These are phyloP conservation scores for Adrianichthys oophorus DNA, from an alignment of 2,797 vertebrate genomes.

Conservation along the genomic window DNA sequence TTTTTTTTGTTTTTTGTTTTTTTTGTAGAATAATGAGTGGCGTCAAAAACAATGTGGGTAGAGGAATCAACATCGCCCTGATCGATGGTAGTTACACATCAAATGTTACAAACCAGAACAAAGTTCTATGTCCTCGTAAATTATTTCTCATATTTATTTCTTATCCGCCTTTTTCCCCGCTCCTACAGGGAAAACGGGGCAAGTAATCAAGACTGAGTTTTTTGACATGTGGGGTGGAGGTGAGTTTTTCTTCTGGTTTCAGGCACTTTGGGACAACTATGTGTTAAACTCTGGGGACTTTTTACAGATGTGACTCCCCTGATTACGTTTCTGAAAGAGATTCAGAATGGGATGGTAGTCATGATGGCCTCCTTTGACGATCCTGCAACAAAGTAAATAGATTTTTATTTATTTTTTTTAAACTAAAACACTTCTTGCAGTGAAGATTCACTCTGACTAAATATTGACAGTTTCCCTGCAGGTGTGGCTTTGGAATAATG, in stretches of 20 bases:
- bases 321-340: slow-evolving; percentile 87
- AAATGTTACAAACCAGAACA: not conserved
- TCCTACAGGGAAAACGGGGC: slow-evolving; percentile 84
- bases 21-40: slow-evolving; percentile 89
- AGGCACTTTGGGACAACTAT: not conserved
- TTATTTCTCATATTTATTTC: too few relatives aligned
- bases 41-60: slow-evolving; percentile 96
- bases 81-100: slow-evolving; percentile 82
- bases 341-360: slow-evolving; percentile 89
- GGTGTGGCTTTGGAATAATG: not conserved
- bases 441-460: not conserved
- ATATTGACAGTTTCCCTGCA: not conserved
- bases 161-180: too few relatives aligned
- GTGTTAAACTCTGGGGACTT: not conserved
- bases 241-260: slow-evolving; percentile 60
- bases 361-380: slow-evolving; percentile 96
- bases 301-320: slow-evolving; percentile 86
- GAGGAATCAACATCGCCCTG: slow-evolving; percentile 92
- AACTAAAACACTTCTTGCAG: not conserved
- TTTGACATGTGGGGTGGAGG: slow-evolving; percentile 97
- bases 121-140: too few relatives aligned
- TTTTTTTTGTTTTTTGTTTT: too few relatives aligned
- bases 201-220: slow-evolving; percentile 78
- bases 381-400: slow-evolving; percentile 88
- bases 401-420: not conserved